Evolutionary conservation across 2,888 invertebrate genomes (phyloP).

Genomic region (Psylliodes chrysocephalus): DNA sequence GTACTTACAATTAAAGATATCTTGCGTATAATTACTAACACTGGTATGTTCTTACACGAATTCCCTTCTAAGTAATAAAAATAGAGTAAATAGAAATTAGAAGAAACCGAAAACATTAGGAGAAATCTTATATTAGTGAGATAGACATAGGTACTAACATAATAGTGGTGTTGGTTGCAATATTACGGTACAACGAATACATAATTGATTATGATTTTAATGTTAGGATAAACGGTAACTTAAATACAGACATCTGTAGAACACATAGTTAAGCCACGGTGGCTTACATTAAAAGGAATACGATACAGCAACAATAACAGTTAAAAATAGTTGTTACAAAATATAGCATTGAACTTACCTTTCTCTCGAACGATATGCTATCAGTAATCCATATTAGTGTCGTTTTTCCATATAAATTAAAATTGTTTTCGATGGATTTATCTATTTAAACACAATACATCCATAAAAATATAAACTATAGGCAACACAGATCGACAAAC

Average conservation of each 20-base stretch:
- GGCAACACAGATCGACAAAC: slow-evolving; percentile 42
- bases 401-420: slow-evolving; percentile 32
- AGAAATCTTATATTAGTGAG: slow-evolving; percentile 17
- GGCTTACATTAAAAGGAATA: slow-evolving; percentile 55
- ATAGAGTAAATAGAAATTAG: slow-evolving; percentile 18
- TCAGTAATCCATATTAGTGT: slow-evolving; percentile 42
- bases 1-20: slow-evolving; percentile 7
- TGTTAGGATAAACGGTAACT: slow-evolving; percentile 11
- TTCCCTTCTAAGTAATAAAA: not conserved
- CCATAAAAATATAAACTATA: slow-evolving; percentile 33
- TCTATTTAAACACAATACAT: slow-evolving; percentile 23
- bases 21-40: slow-evolving; percentile 1
- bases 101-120: slow-evolving; percentile 9
- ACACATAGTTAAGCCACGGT: slow-evolving; percentile 55
- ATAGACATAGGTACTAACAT: not conserved
- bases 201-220: slow-evolving; percentile 1
- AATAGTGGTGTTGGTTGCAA: not conserved
- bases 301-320: slow-evolving; percentile 55
- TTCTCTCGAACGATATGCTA: slow-evolving; percentile 13
- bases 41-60: slow-evolving; percentile 3
- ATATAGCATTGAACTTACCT: slow-evolving; percentile 39
- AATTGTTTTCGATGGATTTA: slow-evolving; percentile 40
- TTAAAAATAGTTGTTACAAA: slow-evolving; percentile 30
- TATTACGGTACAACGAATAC: not conserved
- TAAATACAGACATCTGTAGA: slow-evolving; percentile 34